Conservation (phyloP, 2,797 vertebrate species). For the Spondyliosoma cantharus region DNA sequence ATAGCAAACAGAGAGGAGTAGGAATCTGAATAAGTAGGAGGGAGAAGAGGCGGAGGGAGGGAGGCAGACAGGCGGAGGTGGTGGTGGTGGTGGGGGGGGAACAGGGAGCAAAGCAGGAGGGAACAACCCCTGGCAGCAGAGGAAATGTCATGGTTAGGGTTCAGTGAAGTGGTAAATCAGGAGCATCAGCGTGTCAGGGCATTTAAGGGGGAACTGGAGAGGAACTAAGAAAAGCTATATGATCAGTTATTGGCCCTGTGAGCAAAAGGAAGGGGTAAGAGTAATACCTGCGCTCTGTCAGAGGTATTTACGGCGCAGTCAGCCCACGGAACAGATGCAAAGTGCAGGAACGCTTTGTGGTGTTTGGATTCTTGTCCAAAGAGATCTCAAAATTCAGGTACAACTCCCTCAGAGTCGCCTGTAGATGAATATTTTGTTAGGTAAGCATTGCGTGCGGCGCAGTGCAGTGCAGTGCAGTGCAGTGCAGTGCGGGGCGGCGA, state of each 20-base stretch:
- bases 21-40: constrained; percentile 73
- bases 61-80: constrained; percentile 49
- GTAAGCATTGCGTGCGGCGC: constrained; percentile 54
- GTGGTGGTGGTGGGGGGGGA: constrained; percentile 20
- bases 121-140: constrained; percentile 78
- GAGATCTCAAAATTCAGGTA: constrained; percentile 39
- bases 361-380: constrained; percentile 46
- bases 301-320: constrained; percentile 53
- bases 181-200: constrained; percentile 81
- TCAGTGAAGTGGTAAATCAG: constrained; percentile 84
- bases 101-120: constrained; percentile 62
- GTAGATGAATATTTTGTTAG: constrained; percentile 51
- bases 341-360: constrained; percentile 25
- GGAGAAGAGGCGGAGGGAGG: constrained; percentile 61
- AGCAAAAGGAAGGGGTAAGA: constrained; percentile 44
- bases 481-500: constrained; percentile 33
- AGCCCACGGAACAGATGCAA: constrained; percentile 48
- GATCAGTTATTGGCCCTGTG: constrained; percentile 72
- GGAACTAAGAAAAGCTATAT: constrained; percentile 79
- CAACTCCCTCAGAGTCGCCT: constrained; percentile 46
- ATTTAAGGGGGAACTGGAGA: constrained; percentile 79
- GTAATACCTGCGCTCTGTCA: constrained; percentile 62
- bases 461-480: constrained; percentile 22
- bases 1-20: constrained; percentile 65
- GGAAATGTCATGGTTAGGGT: constrained; percentile 83